Base-by-base conservation (phyloP, 2,888 invertebrate species). In the Luffia ferchaultella region DNA sequence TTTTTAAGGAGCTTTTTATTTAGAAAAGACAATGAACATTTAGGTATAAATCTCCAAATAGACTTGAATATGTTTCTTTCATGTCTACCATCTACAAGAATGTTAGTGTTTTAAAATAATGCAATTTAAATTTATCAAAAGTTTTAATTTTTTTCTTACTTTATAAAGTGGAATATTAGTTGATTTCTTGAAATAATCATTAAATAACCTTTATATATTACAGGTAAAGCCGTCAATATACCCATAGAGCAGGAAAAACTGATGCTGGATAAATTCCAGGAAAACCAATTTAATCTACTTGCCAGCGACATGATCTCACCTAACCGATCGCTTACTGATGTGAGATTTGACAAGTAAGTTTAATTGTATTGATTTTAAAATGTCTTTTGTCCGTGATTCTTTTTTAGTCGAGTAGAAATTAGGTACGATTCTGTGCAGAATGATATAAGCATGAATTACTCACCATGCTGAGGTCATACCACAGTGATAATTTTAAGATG, bases 291-390 rank as follows among this genome's bases (percentile, higher is more conserved):
- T 85, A 99, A 99, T 83, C 86, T 99, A 60, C 85, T 98, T 73
- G 99, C 98, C 58, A 97, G 97, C 73, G 98, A 99, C 75, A 93
- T 95, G 90, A 97, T 99, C 66, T 96, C 97, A 55, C 77, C 98
- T 55, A 99, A 99, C 85, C 87, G 99, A 63, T 96, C 96, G 5
- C 87, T 99, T 51, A 91, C 94, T 19, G 99, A 99, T 79, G 96
- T 98, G 57, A 85, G 98, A 66, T 89, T 97, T 69, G 92, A 93
- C 57, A 94, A 94, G 93, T 97, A 80, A 89, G 90, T 86, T 16
- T 42, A 3, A 42, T 42, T 40, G 40, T 40, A 40, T 12, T 9
- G 9, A 40, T 7, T 40, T 40, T 40, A 40, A 40, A 9, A 18
- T 19, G 44, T 52, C 49, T 43, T 46, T 19, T 47, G 18, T n/a